A percentile compares a stretch with the other conserved stretches of the same genome.
phyloP scores from a whole-genome alignment of 2,888 invertebrate genomes.

The Pseudolycoriella hygida region DNA sequence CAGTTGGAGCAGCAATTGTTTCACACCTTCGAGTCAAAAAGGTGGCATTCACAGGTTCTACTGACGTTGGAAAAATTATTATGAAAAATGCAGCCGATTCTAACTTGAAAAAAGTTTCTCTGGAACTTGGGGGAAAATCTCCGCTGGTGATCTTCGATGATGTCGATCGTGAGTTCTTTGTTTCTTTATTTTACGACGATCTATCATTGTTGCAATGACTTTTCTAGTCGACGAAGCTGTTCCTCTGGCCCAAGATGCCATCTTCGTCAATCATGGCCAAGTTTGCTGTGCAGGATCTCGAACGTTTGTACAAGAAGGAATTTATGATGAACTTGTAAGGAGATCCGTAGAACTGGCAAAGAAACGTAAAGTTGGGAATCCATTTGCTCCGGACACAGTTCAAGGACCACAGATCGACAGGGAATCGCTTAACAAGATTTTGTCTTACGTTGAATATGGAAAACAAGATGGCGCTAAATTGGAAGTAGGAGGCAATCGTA shows the following conservation, averaged over 20 bases:
- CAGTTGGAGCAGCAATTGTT: conserved; percentile 53
- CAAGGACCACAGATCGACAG: conserved; percentile 77
- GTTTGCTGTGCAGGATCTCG: conserved; percentile 75
- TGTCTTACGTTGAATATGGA: conserved; percentile 57
- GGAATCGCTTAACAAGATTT: conserved; percentile 56
- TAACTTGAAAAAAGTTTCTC: conserved; percentile 63
- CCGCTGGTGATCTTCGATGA: conserved; percentile 72
- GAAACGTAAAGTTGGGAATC: conserved; percentile 61
- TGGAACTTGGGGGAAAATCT: conserved; percentile 83
- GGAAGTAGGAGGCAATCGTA: conserved; percentile 53
- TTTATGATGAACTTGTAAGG: conserved; percentile 72
- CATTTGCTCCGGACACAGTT: conserved; percentile 43
- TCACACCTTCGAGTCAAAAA: conserved; percentile 51
- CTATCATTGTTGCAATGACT: not conserved
- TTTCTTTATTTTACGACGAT: not conserved
- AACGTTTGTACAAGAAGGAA: conserved; percentile 71
- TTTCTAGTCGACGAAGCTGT: conserved; percentile 35
- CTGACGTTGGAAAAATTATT: conserved; percentile 30
- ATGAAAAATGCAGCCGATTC: conserved; percentile 48
- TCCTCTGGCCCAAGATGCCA: conserved; percentile 41
- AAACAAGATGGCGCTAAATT: conserved; percentile 64
- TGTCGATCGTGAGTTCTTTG: conserved; percentile 35
- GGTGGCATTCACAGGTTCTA: conserved; percentile 68
- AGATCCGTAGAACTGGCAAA: conserved; percentile 52
- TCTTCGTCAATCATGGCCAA: conserved; percentile 51